Percentiles rank a stretch among this genome's conserved stretches.
Conservation (phyloP, 2,888 invertebrate genomes). For the Venustoraphidia nigricollis region DNA sequence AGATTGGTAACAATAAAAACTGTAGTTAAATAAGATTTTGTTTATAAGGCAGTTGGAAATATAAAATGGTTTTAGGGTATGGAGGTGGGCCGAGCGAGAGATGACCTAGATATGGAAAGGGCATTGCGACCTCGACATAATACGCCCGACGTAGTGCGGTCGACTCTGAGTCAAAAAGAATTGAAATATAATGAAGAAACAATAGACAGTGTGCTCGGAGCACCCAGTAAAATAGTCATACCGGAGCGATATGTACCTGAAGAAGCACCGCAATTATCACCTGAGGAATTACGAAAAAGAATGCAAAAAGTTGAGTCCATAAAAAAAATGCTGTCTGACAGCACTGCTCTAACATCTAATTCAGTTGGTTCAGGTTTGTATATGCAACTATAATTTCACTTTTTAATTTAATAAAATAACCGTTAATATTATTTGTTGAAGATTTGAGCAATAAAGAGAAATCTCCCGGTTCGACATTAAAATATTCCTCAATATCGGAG, state of each 20-base stretch:
- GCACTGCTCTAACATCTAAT: conserved; percentile 31
- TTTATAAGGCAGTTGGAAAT: too few relatives aligned
- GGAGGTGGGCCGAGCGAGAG: conserved; percentile 50
- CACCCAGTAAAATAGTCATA: conserved; percentile 80
- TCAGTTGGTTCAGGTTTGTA: conserved; percentile 16
- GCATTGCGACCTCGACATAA: conserved; percentile 59
- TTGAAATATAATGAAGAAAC: conserved; percentile 60
- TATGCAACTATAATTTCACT: background rate
- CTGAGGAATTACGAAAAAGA: conserved; percentile 70
- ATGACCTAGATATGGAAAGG: conserved; percentile 77
- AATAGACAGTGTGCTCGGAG: conserved; percentile 72
- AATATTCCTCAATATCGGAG: conserved; percentile 32
- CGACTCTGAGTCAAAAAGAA: conserved; percentile 52
- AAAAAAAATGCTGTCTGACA: conserved; percentile 75
- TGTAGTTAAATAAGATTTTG: too few relatives aligned
- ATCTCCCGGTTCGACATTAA: background rate
- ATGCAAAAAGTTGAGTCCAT: conserved; percentile 82
- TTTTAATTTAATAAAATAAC: background rate
- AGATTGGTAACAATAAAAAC: conserved; percentile 12
- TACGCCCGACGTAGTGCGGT: conserved; percentile 76
- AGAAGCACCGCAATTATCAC: conserved; percentile 70
- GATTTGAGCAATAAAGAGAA: background rate
- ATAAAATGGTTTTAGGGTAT: conserved; percentile 20
- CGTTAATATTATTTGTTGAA: background rate
- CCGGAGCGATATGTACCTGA: conserved; percentile 88